Evolutionary conservation across 2,888 invertebrate species (phyloP).

Genomic region (Parnassius apollo): DNA sequence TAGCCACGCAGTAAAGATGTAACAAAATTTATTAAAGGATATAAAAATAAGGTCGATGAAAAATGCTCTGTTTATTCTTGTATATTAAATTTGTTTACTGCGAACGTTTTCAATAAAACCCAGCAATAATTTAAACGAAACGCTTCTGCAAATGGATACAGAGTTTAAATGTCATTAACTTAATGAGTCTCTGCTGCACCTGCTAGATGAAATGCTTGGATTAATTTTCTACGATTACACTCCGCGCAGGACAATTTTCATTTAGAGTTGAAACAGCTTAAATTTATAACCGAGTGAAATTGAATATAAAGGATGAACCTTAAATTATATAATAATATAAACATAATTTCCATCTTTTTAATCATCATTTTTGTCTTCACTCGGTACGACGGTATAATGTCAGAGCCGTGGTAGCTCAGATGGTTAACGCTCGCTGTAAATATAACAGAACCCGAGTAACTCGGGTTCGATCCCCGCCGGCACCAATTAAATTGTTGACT

Average conservation of each 20-base stretch:
- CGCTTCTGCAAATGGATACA: not conserved
- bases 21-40: no score
- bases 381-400: no score
- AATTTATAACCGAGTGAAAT: conserved; percentile 1
- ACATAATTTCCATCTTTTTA: no score
- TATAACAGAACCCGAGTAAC: no score
- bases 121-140: conserved; percentile 7
- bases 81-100: conserved; percentile 13
- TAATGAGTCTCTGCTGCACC: conserved; percentile 8
- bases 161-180: conserved; percentile 21
- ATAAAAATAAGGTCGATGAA: no score
- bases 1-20: no score
- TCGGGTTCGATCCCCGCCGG: no score
- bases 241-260: conserved; percentile 12
- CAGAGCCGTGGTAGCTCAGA: no score
- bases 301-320: not conserved
- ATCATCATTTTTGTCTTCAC: no score
- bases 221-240: conserved; percentile 20
- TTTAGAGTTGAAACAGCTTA: conserved; percentile 6
- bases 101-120: conserved; percentile 11
- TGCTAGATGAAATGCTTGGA: conserved; percentile 15
- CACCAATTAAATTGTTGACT: no score
- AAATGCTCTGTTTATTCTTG: not conserved
- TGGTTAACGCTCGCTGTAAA: no score
- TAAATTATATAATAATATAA: no score